Percentiles rank a stretch among this genome's conserved stretches.
phyloP scores from a whole-genome alignment of 1,140 invertebrate genomes.

The Drosophila parabipectinata region DNA sequence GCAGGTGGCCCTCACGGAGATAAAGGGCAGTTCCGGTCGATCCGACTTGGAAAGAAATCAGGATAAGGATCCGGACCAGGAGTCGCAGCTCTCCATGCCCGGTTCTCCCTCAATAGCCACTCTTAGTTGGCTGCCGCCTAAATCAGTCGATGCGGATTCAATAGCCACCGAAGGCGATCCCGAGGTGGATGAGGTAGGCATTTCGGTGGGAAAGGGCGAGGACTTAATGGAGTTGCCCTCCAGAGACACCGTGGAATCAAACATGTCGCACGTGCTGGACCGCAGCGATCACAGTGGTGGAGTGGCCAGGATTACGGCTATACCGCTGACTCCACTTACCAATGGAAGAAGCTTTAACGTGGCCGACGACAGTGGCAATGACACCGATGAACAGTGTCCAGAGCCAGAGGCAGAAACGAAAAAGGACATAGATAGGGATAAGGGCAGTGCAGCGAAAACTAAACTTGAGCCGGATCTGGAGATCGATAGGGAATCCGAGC shows the following conservation, averaged over 20 bases:
- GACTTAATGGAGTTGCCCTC: conserved; percentile 87
- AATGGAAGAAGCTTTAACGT: conserved; percentile 34
- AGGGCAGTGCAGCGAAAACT: background rate
- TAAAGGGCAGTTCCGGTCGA: conserved; percentile 85
- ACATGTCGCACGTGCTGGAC: conserved; percentile 84
- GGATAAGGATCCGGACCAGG: conserved; percentile 84
- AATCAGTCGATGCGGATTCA: conserved; percentile 85
- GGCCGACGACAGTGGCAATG: conserved; percentile 70
- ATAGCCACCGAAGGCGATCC: conserved; percentile 84
- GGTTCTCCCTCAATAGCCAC: conserved; percentile 90
- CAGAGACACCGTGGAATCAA: conserved; percentile 87
- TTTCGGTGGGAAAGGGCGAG: conserved; percentile 74
- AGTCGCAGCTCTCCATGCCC: conserved; percentile 85
- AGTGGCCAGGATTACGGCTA: conserved; percentile 32
- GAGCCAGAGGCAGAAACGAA: conserved; percentile 47
- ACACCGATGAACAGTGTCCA: conserved; percentile 74
- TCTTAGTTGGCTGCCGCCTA: conserved; percentile 88
- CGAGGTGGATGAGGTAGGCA: conserved; percentile 36
- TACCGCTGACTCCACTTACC: conserved; percentile 34
- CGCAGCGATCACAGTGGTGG: conserved; percentile 72
- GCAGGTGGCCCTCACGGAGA: conserved; percentile 89
- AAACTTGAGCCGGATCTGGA: conserved; percentile 1
- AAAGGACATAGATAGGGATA: conserved; percentile 6
- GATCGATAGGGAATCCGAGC: conserved; percentile 3
- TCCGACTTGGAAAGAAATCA: conserved; percentile 19